Conservation (phyloP, 2,113 vertebrate species). For the Machaerirhynchus nigripectus region DNA sequence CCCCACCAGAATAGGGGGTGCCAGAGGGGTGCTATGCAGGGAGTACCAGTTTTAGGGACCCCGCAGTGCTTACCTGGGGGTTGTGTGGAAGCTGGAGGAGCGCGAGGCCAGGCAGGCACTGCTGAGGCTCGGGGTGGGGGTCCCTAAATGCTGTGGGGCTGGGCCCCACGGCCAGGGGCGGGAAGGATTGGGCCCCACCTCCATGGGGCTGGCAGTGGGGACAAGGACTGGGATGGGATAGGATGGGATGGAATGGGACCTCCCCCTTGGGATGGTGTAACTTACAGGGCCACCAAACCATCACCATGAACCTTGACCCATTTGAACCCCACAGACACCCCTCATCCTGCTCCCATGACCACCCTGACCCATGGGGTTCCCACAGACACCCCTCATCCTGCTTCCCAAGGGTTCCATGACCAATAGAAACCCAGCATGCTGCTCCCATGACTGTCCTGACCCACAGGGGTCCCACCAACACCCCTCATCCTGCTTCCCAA, state of each 20-base stretch:
- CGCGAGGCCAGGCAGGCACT: fast-evolving
- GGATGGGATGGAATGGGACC: neutral
- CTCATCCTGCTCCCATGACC: fast-evolving
- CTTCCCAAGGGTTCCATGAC: neutral
- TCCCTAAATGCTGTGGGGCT: slow-evolving; percentile 41
- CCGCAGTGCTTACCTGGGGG: neutral
- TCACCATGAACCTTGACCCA: neutral
- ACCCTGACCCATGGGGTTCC: neutral
- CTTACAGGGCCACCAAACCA: neutral
- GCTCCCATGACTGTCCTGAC: neutral
- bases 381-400: neutral
- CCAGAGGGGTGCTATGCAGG: neutral
- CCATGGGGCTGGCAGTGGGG: neutral
- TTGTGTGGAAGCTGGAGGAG: neutral
- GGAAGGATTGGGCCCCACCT: slow-evolving; percentile 13
- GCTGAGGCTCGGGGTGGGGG: fast-evolving
- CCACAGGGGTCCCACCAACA: fast-evolving
- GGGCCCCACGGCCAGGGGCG: neutral
- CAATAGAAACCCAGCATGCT: neutral
- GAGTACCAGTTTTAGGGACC: neutral
- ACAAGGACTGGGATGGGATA: neutral
- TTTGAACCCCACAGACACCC: neutral
- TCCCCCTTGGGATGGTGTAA: neutral
- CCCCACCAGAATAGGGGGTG: neutral
- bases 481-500: neutral